phyloP scores from a whole-genome alignment of 2,113 vertebrate species.

The Aleadryas rufinucha region DNA sequence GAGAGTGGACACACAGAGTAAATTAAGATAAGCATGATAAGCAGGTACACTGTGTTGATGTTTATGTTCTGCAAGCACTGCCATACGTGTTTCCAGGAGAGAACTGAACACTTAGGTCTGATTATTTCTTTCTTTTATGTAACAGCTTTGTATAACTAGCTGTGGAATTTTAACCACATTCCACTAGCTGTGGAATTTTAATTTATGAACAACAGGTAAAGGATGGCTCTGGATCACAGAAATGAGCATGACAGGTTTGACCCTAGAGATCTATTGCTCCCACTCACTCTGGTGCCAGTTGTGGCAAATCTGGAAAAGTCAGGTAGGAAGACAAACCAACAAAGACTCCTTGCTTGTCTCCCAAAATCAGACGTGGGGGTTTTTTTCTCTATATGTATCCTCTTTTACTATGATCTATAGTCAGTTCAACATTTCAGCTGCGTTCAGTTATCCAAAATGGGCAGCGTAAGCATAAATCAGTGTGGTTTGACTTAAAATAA shows the following conservation, averaged over 20 bases:
- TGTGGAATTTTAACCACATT: background rate
- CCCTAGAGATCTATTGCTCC: background rate
- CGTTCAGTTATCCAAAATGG: background rate
- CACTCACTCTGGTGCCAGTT: background rate
- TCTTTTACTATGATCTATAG: background rate
- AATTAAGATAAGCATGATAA: background rate
- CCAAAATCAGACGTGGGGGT: background rate
- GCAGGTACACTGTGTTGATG: background rate
- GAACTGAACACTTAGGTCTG: background rate
- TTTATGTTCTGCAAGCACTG: background rate
- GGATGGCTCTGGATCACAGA: background rate
- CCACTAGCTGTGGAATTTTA: background rate
- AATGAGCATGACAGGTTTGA: background rate
- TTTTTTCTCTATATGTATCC: background rate
- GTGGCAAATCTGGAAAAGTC: background rate
- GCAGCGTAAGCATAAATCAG: background rate
- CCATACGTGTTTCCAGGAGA: background rate
- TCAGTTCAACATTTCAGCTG: background rate
- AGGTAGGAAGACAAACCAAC: background rate
- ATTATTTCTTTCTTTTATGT: background rate
- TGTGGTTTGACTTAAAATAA: background rate
- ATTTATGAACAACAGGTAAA: background rate
- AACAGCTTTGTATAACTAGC: background rate
- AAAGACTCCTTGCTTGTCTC: background rate
- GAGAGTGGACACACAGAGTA: background rate